Base-by-base conservation (phyloP, 2,888 invertebrate genomes). In the Orthosia gracilis region DNA sequence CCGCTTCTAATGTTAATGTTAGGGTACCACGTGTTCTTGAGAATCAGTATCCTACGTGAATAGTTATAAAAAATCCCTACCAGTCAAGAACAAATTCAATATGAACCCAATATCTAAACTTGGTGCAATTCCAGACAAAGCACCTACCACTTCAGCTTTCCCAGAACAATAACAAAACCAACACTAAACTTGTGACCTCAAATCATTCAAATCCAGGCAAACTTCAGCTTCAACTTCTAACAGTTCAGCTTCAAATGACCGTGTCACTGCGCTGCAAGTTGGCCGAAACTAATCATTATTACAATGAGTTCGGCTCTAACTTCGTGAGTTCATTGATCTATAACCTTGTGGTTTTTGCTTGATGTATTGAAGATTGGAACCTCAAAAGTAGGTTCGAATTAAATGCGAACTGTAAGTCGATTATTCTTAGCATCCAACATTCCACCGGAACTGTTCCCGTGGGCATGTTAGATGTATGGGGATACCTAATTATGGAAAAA, bases 321-420 rank as follows among this genome's bases (percentile, higher is more conserved):
- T 54, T 57, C 59, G 78, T 40, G 45, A 21, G 61, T 80, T 86
- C 83, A 69, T 69, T 86, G 80, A 55, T 65, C 85, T 71, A 40
- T 77, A 55, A 77, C 85, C 83, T 86, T 85, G 85, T 73, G 52
- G 85, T 85, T 85, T 80, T 78, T 84, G 65, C 64, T 47, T 23
- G 54, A 13, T 23, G 17, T 63, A 62, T 5, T 12, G 50, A 58
- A 52, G 52, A 18, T 73, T 65, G 23, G 45, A 65, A 61, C 54
- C 64, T 59, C 50, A 40, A 40, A 40, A 40, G 9, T 40, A 40
- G 40, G 9, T 40, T 40, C 9, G 40, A 40, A 40, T 40, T 9
- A 9, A 40, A 40, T 40, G 40, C 40, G 40, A 40, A 40, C 40
- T 40, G 9, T 9, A 40, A 1, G 40, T 9, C 9, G 40, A 40